A percentile compares a stretch with the other conserved stretches of the same genome.
phyloP scores from a whole-genome alignment of 2,888 invertebrate genomes.

The Aleiodes alternator region DNA sequence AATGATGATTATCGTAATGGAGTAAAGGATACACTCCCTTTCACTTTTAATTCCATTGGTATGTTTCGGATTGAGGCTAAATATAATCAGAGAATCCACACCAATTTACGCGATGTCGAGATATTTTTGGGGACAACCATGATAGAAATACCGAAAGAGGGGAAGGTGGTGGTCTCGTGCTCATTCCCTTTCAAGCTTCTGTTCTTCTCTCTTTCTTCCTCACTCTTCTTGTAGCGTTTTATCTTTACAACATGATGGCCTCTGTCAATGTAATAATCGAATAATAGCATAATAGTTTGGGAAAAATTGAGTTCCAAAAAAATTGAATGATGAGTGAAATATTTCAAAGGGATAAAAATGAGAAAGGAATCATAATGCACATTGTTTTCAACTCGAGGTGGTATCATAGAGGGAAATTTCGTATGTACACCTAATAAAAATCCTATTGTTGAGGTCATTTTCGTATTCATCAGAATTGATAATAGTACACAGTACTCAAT shows the following conservation, averaged over 20 bases:
- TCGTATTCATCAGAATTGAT: too few relatives aligned
- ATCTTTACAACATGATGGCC: slow-evolving; percentile 10
- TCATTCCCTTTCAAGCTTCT: slow-evolving; percentile 1
- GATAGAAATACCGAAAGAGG: slow-evolving; percentile 53
- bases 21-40: background rate
- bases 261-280: background rate
- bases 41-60: slow-evolving; percentile 31
- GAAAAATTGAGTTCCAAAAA: too few relatives aligned
- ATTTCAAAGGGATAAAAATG: background rate
- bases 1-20: too few relatives aligned
- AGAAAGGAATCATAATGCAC: background rate
- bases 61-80: slow-evolving; percentile 47
- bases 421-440: too few relatives aligned
- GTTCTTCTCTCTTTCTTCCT: background rate
- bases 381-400: too few relatives aligned
- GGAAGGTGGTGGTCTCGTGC: background rate
- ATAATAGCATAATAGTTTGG: too few relatives aligned
- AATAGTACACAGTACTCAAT: too few relatives aligned
- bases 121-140: slow-evolving; percentile 55
- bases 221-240: background rate
- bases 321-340: too few relatives aligned
- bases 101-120: slow-evolving; percentile 53
- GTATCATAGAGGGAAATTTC: too few relatives aligned
- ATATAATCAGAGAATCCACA: slow-evolving; percentile 52
- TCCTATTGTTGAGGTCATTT: too few relatives aligned